Conservation (phyloP, 2,888 invertebrate genomes). For the Amaurobius ferox region DNA sequence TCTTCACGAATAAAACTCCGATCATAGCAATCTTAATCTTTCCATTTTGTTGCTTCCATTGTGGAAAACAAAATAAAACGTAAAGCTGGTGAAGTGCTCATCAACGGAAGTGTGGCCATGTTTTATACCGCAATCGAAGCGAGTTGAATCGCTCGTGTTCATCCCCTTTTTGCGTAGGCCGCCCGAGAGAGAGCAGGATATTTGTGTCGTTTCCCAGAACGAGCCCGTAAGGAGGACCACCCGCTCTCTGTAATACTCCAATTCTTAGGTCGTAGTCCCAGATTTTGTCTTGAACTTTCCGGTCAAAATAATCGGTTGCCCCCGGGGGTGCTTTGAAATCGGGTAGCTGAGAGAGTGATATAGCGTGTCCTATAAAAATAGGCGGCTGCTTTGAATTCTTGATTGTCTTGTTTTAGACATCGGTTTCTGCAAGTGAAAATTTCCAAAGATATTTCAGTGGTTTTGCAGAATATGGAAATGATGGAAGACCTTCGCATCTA, state of each 20-base stretch:
- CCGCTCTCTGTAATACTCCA: not conserved
- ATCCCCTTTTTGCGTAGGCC: constrained; percentile 55
- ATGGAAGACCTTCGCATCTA: no score
- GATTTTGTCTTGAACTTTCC: not conserved
- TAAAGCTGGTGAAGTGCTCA: not conserved
- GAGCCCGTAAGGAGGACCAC: constrained; percentile 1
- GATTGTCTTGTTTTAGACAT: no score
- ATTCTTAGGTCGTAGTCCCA: constrained; percentile 42
- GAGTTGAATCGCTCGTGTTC: constrained; percentile 43
- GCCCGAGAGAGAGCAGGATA: constrained; percentile 37
- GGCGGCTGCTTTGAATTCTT: no score
- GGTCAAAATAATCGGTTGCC: constrained; percentile 24
- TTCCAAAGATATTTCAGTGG: no score
- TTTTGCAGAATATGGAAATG: no score
- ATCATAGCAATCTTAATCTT: no score
- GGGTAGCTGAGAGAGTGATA: no score
- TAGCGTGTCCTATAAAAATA: no score
- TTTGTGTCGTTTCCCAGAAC: constrained; percentile 67
- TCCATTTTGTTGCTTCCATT: no score
- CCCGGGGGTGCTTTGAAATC: not conserved
- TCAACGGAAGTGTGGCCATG: constrained; percentile 33
- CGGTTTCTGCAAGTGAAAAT: no score
- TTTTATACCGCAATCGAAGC: constrained; percentile 60
- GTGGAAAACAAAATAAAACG: not conserved
- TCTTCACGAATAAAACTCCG: no score